phyloP scores from a whole-genome alignment of 2,888 invertebrate genomes.

The Dilophus febrilis region DNA sequence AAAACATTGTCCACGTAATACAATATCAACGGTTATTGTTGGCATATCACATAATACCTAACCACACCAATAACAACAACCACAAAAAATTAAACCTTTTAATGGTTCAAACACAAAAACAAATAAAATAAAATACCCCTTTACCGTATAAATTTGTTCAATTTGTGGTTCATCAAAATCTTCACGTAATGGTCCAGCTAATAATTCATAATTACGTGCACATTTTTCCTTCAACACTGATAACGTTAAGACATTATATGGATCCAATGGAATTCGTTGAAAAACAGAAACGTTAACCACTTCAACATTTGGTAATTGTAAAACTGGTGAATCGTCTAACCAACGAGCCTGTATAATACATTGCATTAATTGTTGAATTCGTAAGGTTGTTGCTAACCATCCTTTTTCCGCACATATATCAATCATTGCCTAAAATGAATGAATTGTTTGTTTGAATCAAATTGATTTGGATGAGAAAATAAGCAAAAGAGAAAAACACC shows the following conservation, averaged over 20 bases:
- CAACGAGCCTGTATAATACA: conserved; percentile 83
- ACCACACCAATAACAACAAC: too few species aligned
- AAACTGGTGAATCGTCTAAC: conserved; percentile 56
- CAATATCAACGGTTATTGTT: conserved; percentile 38
- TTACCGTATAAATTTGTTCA: conserved; percentile 46
- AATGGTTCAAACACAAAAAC: not conserved
- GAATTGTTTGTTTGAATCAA: conserved; percentile 3
- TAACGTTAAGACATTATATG: conserved; percentile 18
- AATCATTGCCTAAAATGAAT: conserved; percentile 66
- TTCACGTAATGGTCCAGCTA: conserved; percentile 42
- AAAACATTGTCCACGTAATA: conserved; percentile 37
- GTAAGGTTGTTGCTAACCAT: conserved; percentile 69
- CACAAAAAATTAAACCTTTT: too few species aligned
- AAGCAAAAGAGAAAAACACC: conserved; percentile 8
- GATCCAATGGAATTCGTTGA: conserved; percentile 27
- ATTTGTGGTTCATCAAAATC: conserved; percentile 52
- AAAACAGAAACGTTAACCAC: conserved; percentile 44
- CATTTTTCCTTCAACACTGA: conserved; percentile 24
- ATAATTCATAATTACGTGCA: conserved; percentile 37
- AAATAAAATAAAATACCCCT: not conserved
- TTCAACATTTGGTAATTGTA: conserved; percentile 61
- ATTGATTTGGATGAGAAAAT: not conserved
- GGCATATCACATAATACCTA: conserved; percentile 47
- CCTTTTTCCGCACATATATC: conserved; percentile 83
- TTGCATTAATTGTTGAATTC: conserved; percentile 66